phyloP scores from a whole-genome alignment of 2,113 vertebrate species.

The Seriola aureovittata region DNA sequence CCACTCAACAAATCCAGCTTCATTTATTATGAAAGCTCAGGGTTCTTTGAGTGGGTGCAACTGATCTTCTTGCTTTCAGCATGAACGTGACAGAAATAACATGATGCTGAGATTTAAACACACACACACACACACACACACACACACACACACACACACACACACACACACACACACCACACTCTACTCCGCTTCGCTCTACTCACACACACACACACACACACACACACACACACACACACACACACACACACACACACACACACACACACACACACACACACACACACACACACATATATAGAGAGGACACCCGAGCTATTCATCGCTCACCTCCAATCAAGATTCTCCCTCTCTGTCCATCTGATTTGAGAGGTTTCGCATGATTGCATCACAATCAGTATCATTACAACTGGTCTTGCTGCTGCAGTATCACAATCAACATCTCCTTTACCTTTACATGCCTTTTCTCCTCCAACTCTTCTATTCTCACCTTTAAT shows the following conservation, averaged over 20 bases:
- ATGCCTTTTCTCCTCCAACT: neutral
- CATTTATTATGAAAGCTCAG: neutral
- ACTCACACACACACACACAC: too few species aligned
- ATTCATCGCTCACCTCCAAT: slow-evolving; percentile 7
- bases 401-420: neutral
- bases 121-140: too few species aligned
- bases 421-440: neutral
- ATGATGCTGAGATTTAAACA: too few species aligned
- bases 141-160: too few species aligned
- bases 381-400: slow-evolving; percentile 49
- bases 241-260: too few species aligned
- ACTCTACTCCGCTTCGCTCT: too few species aligned
- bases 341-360: slow-evolving; percentile 27
- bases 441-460: neutral
- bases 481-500: neutral
- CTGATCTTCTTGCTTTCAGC: neutral
- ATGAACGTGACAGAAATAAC: too few species aligned
- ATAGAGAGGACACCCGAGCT: too few species aligned
- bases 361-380: slow-evolving; percentile 24
- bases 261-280: too few species aligned
- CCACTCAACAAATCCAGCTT: neutral
- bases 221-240: too few species aligned
- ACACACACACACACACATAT: too few species aligned
- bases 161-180: too few species aligned
- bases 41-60: neutral